Evolutionary conservation across 1,140 invertebrate genomes (phyloP).

Genomic region (Hestina assimilis): DNA sequence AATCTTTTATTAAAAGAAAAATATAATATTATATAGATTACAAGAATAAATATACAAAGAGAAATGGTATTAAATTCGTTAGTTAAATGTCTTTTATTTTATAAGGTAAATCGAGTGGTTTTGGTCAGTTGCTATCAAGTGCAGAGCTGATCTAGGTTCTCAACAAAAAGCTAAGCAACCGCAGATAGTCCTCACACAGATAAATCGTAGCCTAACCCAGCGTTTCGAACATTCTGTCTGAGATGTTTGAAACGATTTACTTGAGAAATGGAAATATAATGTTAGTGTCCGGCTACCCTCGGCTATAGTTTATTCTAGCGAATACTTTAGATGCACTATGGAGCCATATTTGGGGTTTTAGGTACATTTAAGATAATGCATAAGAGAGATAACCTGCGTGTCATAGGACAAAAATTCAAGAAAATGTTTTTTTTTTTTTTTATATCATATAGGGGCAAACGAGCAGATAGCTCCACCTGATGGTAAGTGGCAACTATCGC

Average conservation of each 20-base stretch:
- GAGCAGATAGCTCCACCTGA: too few species aligned
- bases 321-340: not conserved
- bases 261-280: not conserved
- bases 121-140: not conserved
- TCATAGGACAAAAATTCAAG: too few species aligned
- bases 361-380: too few species aligned
- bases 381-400: too few species aligned
- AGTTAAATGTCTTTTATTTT: not conserved
- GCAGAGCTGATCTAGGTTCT: not conserved
- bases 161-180: slow-evolving; percentile 24
- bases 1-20: not conserved
- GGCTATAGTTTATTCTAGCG: not conserved
- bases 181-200: slow-evolving; percentile 20
- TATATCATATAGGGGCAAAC: too few species aligned
- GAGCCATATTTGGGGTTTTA: too few species aligned
- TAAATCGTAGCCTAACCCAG: slow-evolving; percentile 23
- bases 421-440: too few species aligned
- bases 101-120: slow-evolving; percentile 11
- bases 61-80: not conserved
- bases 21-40: not conserved
- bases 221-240: slow-evolving; percentile 2
- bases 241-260: not conserved
- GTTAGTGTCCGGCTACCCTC: not conserved
- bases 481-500: too few species aligned
- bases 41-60: not conserved